These are phyloP conservation scores for Cartodere bifasciata DNA, from an alignment of 2,888 invertebrate species.

Conservation along the genomic window DNA sequence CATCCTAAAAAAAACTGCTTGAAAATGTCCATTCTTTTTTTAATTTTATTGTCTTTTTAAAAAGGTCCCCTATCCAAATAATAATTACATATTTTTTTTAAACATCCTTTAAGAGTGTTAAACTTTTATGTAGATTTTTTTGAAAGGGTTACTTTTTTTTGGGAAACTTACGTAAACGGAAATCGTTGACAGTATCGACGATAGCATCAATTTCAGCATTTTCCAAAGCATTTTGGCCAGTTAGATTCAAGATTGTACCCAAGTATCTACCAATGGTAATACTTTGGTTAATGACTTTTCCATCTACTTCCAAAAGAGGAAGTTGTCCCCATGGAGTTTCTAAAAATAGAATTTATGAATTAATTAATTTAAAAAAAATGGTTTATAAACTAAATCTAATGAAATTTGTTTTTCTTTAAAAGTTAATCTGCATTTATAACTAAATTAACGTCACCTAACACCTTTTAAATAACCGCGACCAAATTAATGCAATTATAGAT, in stretches of 20 bases:
- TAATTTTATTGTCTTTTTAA: neutral
- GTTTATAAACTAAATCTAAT: neutral
- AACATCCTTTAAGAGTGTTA: no score
- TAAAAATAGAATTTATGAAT: slow-evolving; percentile 23
- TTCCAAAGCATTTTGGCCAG: slow-evolving; percentile 42
- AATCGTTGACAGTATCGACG: slow-evolving; percentile 44
- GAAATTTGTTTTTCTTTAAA: no score
- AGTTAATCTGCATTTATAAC: no score
- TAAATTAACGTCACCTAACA: no score
- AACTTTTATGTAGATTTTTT: no score
- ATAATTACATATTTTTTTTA: neutral
- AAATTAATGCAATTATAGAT: no score
- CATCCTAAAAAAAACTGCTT: no score
- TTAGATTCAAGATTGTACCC: slow-evolving; percentile 43
- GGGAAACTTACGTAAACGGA: slow-evolving; percentile 44
- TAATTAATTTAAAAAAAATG: slow-evolving; percentile 1
- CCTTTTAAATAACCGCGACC: no score
- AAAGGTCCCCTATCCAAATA: neutral
- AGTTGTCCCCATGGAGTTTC: slow-evolving; percentile 48
- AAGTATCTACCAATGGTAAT: slow-evolving; percentile 46
- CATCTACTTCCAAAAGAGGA: slow-evolving; percentile 48
- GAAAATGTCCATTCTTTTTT: no score
- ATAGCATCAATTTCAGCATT: slow-evolving; percentile 45
- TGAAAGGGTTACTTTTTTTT: no score
- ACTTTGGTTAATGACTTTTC: slow-evolving; percentile 46